Percentiles rank a stretch among this genome's conserved stretches.
Conservation (phyloP, 2,888 invertebrate genomes). For the Cryptocephalus primarius region DNA sequence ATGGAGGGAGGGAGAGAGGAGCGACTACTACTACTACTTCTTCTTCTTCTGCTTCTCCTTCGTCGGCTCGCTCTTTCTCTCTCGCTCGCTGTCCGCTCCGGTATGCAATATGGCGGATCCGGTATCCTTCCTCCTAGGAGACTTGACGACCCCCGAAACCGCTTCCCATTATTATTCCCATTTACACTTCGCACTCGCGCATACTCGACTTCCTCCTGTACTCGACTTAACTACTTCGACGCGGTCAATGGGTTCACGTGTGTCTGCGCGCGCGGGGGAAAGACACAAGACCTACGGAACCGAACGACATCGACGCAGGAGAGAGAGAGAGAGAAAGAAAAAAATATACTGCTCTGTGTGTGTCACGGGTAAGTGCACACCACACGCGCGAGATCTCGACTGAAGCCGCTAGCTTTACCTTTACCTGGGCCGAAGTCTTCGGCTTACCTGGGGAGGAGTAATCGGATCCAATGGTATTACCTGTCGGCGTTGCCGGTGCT, state of each 20-base stretch:
- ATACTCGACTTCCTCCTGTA: background rate
- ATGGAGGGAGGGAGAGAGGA: too few relatives aligned
- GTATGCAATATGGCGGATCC: conserved; percentile 41
- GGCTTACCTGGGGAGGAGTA: conserved; percentile 32
- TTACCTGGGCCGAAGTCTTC: conserved; percentile 5
- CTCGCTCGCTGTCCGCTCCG: conserved; percentile 30
- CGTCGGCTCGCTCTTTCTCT: conserved; percentile 13
- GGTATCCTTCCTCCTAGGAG: too few relatives aligned
- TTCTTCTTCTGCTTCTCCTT: too few relatives aligned
- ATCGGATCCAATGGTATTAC: conserved; percentile 10
- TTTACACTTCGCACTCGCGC: background rate
- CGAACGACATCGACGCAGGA: too few relatives aligned
- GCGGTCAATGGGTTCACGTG: conserved; percentile 15
- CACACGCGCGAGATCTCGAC: conserved; percentile 33
- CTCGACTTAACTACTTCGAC: conserved; percentile 3
- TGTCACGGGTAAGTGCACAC: conserved; percentile 7
- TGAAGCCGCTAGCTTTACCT: conserved; percentile 17
- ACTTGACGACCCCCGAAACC: too few relatives aligned
- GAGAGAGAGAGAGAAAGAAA: too few relatives aligned
- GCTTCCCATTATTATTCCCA: too few relatives aligned
- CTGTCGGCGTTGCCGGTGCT: background rate
- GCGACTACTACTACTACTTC: too few relatives aligned
- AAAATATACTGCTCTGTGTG: too few relatives aligned
- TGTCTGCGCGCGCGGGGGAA: conserved; percentile 6
- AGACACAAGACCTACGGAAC: too few relatives aligned